Conservation (phyloP, 1,140 invertebrate genomes). For the Drosophila nebulosa region DNA sequence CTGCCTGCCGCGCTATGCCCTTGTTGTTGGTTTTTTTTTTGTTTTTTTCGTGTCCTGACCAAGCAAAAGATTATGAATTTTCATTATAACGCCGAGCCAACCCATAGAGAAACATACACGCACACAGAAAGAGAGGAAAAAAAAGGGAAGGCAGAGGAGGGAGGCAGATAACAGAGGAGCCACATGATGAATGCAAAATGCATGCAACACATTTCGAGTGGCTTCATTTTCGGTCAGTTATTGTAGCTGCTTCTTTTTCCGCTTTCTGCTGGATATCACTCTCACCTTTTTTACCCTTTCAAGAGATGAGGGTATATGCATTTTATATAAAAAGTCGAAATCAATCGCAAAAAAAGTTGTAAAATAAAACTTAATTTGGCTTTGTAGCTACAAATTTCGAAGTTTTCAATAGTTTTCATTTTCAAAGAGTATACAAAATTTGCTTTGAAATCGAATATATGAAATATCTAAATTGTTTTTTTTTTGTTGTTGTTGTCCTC, state of each 20-base stretch:
- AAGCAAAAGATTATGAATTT: slow-evolving; percentile 64
- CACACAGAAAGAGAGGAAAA: not conserved
- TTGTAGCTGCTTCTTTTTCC: not conserved
- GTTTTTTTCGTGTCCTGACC: slow-evolving; percentile 9
- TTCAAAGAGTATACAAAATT: not conserved
- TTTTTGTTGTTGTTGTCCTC: not conserved
- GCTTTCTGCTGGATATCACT: not conserved
- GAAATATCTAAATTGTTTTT: no score
- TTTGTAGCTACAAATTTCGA: no score
- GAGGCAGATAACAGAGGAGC: not conserved
- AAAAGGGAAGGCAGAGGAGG: not conserved
- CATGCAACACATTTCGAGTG: slow-evolving; percentile 19
- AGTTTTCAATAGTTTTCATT: no score
- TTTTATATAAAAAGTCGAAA: no score
- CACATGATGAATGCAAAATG: not conserved
- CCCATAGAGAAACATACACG: slow-evolving; percentile 16
- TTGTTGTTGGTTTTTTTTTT: slow-evolving; percentile 39
- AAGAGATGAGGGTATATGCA: not conserved
- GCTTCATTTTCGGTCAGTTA: slow-evolving; percentile 30
- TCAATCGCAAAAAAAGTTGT: no score
- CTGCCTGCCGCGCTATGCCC: slow-evolving; percentile 13
- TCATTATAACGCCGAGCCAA: slow-evolving; percentile 57
- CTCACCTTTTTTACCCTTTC: not conserved
- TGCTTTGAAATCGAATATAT: not conserved
- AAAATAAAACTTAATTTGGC: no score